Evolutionary conservation across 2,113 vertebrate genomes (phyloP).

Genomic region (Meles meles): DNA sequence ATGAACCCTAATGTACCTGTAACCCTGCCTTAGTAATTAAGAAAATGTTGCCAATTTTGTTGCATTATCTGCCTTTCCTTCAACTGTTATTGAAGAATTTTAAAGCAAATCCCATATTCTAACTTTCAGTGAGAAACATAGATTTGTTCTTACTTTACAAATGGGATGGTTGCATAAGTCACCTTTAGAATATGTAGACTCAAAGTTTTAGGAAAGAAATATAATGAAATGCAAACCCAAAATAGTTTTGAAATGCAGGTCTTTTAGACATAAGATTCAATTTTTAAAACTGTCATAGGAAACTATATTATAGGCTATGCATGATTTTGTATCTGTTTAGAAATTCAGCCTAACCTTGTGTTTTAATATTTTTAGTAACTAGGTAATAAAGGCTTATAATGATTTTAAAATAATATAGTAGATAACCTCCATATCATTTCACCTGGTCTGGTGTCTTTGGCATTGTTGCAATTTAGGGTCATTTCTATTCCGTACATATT

Average conservation of each 20-base stretch:
- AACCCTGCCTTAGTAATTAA: neutral
- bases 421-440: neutral
- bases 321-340: neutral
- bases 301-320: neutral
- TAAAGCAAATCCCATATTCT: neutral
- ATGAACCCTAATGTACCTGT: neutral
- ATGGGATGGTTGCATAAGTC: neutral
- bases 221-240: neutral
- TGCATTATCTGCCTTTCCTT: neutral
- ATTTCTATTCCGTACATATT: neutral
- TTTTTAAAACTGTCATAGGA: neutral
- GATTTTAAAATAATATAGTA: neutral
- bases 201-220: neutral
- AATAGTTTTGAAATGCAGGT: neutral
- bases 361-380: neutral
- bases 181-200: neutral
- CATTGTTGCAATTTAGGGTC: neutral
- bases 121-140: neutral
- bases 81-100: conserved; percentile 12
- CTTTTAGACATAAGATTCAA: neutral
- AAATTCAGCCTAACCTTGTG: neutral
- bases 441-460: neutral
- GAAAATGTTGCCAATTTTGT: neutral
- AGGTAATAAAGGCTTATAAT: neutral
- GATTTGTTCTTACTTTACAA: neutral